A percentile compares a stretch with the other conserved stretches of the same genome.
These are phyloP conservation scores for Dicyrtoma fusca DNA, from an alignment of 2,888 invertebrate genomes.

Conservation along the genomic window DNA sequence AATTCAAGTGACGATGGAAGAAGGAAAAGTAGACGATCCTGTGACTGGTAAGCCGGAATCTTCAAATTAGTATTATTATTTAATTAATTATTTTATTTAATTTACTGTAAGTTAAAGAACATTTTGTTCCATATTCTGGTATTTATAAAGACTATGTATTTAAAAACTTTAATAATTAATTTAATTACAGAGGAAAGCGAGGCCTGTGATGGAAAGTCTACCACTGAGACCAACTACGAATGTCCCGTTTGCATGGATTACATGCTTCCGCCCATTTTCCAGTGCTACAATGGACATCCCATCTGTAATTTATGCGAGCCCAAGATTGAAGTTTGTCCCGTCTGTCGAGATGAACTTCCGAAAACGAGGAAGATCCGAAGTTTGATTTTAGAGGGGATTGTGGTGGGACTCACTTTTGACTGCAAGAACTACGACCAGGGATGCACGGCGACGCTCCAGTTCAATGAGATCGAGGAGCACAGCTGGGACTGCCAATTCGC, in stretches of 20 bases:
- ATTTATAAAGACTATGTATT: no score
- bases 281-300: not conserved
- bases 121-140: no score
- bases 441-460: not conserved
- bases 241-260: constrained; percentile 3
- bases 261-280: not conserved
- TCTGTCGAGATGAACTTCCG: not conserved
- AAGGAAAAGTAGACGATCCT: no score
- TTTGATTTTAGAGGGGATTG: not conserved
- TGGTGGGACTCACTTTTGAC: not conserved
- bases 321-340: not conserved
- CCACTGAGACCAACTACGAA: no score
- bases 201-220: no score
- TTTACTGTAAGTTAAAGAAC: no score
- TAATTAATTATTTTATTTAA: no score
- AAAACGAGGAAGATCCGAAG: not conserved
- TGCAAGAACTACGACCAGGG: not conserved
- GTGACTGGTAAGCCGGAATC: no score
- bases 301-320: not conserved
- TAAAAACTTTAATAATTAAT: no score
- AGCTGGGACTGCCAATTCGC: not conserved
- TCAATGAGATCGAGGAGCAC: not conserved
- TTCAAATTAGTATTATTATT: no score
- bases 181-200: no score
- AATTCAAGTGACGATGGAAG: no score